Evolutionary conservation across 1,140 invertebrate species (phyloP).

Genomic region (Tetramorium simillimum): DNA sequence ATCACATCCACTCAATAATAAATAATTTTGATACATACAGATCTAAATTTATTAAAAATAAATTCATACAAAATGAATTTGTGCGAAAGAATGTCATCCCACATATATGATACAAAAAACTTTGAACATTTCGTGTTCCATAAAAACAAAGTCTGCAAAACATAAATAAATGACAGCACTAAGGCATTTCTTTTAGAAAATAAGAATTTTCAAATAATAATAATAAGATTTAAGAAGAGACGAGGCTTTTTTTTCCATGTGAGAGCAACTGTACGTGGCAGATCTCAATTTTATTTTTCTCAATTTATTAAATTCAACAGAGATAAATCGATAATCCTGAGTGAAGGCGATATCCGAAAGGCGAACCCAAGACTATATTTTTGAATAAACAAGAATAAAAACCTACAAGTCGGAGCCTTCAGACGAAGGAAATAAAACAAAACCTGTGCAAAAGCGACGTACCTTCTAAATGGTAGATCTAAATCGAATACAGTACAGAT

Average conservation of each 20-base stretch:
- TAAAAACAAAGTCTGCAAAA: background rate
- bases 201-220: background rate
- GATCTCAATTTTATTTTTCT: too few species aligned
- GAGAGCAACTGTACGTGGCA: background rate
- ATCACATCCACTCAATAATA: background rate
- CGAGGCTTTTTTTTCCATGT: background rate
- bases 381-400: background rate
- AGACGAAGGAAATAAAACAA: background rate
- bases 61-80: background rate
- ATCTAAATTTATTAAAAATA: background rate
- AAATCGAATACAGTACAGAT: slow-evolving; percentile 93
- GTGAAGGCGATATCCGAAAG: background rate
- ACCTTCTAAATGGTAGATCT: slow-evolving; percentile 91
- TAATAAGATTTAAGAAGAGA: background rate
- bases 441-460: slow-evolving; percentile 46
- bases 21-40: background rate
- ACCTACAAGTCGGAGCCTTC: background rate
- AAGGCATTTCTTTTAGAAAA: background rate
- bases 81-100: background rate
- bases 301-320: too few species aligned
- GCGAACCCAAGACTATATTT: background rate
- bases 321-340: background rate
- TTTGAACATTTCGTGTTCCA: background rate
- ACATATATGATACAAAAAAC: background rate
- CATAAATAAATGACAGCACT: background rate